These are phyloP conservation scores for Sylvietta virens DNA, from an alignment of 2,113 vertebrate genomes.

Conservation along the genomic window DNA sequence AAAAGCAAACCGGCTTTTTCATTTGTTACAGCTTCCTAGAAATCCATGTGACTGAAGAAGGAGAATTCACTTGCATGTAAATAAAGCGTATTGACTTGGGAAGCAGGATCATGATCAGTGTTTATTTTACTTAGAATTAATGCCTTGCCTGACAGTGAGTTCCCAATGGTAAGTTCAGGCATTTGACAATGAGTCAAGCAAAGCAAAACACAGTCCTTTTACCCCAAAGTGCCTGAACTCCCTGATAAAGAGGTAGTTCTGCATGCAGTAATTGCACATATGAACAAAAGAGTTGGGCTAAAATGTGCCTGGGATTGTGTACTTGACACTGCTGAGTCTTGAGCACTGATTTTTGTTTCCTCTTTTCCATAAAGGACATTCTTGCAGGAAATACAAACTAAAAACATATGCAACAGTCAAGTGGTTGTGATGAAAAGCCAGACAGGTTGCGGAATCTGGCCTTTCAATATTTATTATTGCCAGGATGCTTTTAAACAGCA, in stretches of 20 bases:
- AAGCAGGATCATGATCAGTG: background rate
- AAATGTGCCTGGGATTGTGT: background rate
- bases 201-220: background rate
- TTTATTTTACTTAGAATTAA: slow-evolving; percentile 1
- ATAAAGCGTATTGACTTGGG: background rate
- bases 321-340: background rate
- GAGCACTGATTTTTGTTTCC: background rate
- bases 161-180: background rate
- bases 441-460: background rate
- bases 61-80: background rate
- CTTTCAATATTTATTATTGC: background rate
- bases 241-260: background rate
- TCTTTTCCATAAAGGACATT: background rate
- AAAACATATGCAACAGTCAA: background rate
- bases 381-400: background rate
- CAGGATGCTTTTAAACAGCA: slow-evolving; percentile 26
- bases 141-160: background rate
- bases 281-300: background rate
- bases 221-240: background rate
- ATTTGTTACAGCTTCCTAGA: background rate
- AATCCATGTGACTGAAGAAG: background rate
- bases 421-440: background rate
- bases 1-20: background rate
- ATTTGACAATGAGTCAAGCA: background rate
- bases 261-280: background rate